These are phyloP conservation scores for Sebastes umbrosus DNA, from an alignment of 2,797 vertebrate species.

Conservation along the genomic window DNA sequence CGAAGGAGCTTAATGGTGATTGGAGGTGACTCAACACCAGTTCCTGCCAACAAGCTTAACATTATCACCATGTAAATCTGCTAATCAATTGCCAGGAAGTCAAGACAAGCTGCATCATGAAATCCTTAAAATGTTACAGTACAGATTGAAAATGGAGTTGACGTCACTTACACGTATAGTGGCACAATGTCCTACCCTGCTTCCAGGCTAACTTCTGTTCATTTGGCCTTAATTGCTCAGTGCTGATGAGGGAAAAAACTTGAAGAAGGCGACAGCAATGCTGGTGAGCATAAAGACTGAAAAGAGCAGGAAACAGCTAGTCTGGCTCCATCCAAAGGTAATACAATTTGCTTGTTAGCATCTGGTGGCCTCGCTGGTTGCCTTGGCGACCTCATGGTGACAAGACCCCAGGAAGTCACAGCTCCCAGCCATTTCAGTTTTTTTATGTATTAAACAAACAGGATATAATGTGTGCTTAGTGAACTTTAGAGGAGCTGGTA, in stretches of 20 bases:
- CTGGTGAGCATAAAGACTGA: not conserved
- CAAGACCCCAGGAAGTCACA: too few species aligned
- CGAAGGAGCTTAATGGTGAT: slow-evolving; percentile 31
- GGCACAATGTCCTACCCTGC: not conserved
- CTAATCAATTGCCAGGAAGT: slow-evolving; percentile 29
- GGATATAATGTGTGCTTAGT: too few species aligned
- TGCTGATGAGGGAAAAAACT: not conserved
- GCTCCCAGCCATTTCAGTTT: too few species aligned
- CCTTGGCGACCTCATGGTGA: too few species aligned
- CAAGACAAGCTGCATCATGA: slow-evolving; percentile 10
- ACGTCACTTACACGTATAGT: not conserved
- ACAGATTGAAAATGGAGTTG: not conserved
- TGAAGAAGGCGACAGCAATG: not conserved
- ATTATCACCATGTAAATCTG: slow-evolving; percentile 45
- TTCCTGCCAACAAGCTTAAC: slow-evolving; percentile 49
- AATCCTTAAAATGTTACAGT: slow-evolving; percentile 17
- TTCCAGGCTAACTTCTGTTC: not conserved
- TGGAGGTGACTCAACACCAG: slow-evolving; percentile 43
- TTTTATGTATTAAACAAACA: too few species aligned
- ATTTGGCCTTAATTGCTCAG: not conserved
- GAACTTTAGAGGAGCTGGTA: too few species aligned
- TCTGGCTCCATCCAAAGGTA: not conserved
- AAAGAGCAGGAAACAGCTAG: not conserved
- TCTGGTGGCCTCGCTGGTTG: not conserved
- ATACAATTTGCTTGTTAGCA: accelerated